These are phyloP conservation scores for Mesodorylaimus sp. DNA, from an alignment of 2,888 invertebrate genomes.

Conservation along the genomic window DNA sequence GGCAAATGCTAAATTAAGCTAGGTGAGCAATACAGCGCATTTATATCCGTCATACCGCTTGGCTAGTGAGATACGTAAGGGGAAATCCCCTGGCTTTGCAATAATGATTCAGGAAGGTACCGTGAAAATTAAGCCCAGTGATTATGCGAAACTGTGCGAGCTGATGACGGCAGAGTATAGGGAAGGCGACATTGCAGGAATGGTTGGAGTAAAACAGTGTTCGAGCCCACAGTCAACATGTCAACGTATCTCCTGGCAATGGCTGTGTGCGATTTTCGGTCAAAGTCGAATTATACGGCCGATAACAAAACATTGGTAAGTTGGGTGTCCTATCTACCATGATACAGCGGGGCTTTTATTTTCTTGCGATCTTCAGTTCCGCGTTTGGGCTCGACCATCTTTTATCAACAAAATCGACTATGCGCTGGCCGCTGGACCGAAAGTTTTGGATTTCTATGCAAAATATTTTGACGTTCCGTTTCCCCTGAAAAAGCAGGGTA, in stretches of 20 bases:
- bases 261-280: conserved; percentile 29
- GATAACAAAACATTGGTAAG: conserved; percentile 11
- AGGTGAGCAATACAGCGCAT: no score
- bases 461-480: conserved; percentile 60
- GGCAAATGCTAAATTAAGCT: no score
- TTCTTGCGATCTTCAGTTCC: conserved; percentile 23
- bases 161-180: no score
- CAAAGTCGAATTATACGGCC: conserved; percentile 17
- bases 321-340: no score
- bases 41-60: no score
- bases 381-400: conserved; percentile 34
- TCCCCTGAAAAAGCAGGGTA: conserved; percentile 70
- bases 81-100: no score
- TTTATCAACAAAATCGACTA: conserved; percentile 51
- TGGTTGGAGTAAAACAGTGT: conserved; percentile 52
- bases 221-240: conserved; percentile 49
- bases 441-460: conserved; percentile 52
- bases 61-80: no score
- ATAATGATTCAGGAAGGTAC: no score
- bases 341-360: no score
- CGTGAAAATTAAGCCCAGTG: no score
- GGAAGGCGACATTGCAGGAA: no score
- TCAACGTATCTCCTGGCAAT: conserved; percentile 33
- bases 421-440: conserved; percentile 40
- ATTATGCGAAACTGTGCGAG: no score